Evolutionary conservation across 2,888 invertebrate genomes (phyloP).

Genomic region (Argyra leucocephala): DNA sequence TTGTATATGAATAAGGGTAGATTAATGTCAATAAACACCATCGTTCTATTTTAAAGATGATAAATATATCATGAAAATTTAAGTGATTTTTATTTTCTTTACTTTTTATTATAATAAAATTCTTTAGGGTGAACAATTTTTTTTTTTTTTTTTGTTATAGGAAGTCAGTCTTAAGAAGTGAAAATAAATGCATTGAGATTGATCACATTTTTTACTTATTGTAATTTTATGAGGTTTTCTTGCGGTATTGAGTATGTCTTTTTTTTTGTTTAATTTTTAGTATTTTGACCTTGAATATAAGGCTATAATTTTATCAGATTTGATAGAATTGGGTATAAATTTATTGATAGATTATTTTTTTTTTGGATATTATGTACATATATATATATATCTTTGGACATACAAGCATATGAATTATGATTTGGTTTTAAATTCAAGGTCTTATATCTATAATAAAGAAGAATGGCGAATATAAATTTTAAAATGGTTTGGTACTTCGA

Average conservation of each 20-base stretch:
- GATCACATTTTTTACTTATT: neutral
- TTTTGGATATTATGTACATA: too few relatives aligned
- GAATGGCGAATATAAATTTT: too few relatives aligned
- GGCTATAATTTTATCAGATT: neutral
- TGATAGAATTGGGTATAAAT: too few relatives aligned
- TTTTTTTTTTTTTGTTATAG: too few relatives aligned
- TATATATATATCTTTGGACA: too few relatives aligned
- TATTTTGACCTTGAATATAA: neutral
- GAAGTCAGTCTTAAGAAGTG: too few relatives aligned
- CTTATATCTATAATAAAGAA: too few relatives aligned
- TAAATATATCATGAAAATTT: neutral
- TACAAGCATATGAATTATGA: too few relatives aligned
- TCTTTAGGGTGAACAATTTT: too few relatives aligned
- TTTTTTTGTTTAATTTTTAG: neutral
- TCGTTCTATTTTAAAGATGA: neutral
- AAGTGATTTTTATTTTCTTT: neutral
- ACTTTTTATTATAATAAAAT: neutral
- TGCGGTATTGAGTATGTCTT: neutral
- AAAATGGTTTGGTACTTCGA: too few relatives aligned
- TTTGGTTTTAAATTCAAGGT: too few relatives aligned
- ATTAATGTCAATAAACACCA: neutral
- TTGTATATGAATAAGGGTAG: neutral
- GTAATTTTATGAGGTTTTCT: neutral
- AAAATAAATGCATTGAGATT: neutral
- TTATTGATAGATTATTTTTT: too few relatives aligned